Evolutionary conservation across 2,888 invertebrate species (phyloP).

Genomic region (Digitonthophagus gazella): DNA sequence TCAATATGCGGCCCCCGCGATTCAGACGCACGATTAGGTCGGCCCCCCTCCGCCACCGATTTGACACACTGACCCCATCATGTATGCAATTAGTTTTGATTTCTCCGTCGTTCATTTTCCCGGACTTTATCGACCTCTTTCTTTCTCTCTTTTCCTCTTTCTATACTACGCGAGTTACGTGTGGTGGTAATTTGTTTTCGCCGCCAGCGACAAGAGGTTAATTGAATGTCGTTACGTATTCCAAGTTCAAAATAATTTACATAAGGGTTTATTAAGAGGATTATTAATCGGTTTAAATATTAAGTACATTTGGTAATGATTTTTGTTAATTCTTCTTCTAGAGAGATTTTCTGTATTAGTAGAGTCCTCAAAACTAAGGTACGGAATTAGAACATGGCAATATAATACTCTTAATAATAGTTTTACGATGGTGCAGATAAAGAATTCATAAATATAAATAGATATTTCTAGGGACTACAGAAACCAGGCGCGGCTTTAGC

Average conservation of each 20-base stretch:
- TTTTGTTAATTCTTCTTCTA: too few species aligned
- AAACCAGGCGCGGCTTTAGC: too few species aligned
- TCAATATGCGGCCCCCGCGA: constrained; percentile 26
- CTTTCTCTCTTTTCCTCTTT: not conserved
- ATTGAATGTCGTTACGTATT: not conserved
- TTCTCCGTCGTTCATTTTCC: constrained; percentile 1
- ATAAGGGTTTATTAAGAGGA: too few species aligned
- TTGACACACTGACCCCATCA: not conserved
- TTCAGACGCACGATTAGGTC: not conserved
- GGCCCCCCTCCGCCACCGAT: too few species aligned
- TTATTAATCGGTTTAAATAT: too few species aligned
- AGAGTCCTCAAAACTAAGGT: too few species aligned
- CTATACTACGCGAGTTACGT: not conserved
- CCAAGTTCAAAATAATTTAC: not conserved
- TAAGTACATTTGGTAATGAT: not conserved
- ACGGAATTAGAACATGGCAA: too few species aligned
- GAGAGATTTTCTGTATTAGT: too few species aligned
- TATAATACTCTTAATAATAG: too few species aligned
- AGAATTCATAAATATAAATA: too few species aligned
- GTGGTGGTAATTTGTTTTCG: not conserved
- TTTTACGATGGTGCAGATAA: too few species aligned
- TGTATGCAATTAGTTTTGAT: not conserved
- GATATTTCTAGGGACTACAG: too few species aligned
- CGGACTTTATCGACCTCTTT: not conserved
- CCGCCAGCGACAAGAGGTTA: not conserved